Base-by-base conservation (phyloP, 2,113 vertebrate genomes). In the Caracal caracal region DNA sequence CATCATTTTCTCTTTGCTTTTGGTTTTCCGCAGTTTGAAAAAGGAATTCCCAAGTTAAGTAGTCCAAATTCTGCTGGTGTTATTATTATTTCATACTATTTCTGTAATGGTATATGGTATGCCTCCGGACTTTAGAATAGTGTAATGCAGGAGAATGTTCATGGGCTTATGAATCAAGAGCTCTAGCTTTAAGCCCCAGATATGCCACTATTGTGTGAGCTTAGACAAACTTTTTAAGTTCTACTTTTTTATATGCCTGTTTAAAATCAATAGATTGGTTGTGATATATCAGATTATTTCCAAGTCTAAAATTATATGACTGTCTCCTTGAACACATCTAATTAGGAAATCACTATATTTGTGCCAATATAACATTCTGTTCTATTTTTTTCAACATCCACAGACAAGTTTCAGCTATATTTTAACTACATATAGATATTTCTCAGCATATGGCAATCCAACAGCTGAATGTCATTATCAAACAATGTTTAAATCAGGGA, bases 311-410 rank as follows among this genome's bases (percentile, higher is more conserved):
- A 93, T 85, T 97, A 90, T 70, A 28, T 80, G 88, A 93, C 76
- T 92, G 68, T 65, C 73, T 96, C 78, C 82, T 90, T 88, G 40
- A 93, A 68, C 19, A 89, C 19, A 93, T 95, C 82, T 97, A 97
- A 97, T 97, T 94, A 94, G n/a, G 47, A 97, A 95, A 85, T 68
- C 53, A 47, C 94, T 61, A 91, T 81, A 96, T 78, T 88, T 93
- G n/a, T 97, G 95, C 96, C 96, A 97, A 86, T 96, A 73, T 73
- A 93, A 94, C 92, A 93, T 95, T 96, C 90, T 96, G 92, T 95
- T 89, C 40, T 93, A 40, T 88, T 79, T 90, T 92, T 87, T 94
- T 84, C 40, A 75, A 53, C 73, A 95, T 79, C 68, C 30, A 73
- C 70, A 66, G 78, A 93, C 22, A 94, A 95, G 68, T 56, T 97